Percentiles rank a stretch among this genome's conserved stretches.
Evolutionary conservation across 2,888 invertebrate genomes (phyloP).

Genomic region (Aphrophora alni): DNA sequence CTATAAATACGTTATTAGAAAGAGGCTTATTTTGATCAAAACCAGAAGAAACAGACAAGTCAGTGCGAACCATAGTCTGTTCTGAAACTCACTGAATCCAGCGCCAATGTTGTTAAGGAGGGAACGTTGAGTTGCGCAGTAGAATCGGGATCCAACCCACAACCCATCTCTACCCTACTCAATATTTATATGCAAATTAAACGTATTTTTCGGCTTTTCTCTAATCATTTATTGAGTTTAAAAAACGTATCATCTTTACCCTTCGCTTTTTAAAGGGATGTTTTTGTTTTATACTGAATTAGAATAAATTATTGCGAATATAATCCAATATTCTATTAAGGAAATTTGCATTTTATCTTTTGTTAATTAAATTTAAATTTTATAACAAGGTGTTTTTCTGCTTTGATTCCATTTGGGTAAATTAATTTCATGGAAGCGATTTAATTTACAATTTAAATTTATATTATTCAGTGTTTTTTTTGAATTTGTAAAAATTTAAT

Average conservation of each 20-base stretch:
- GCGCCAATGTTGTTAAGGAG: too few relatives aligned
- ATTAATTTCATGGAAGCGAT: background rate
- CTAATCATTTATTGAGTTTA: background rate
- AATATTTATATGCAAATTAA: background rate
- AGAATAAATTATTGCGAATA: background rate
- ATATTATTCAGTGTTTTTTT: too few relatives aligned
- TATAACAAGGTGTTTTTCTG: slow-evolving; percentile 2
- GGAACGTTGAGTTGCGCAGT: too few relatives aligned
- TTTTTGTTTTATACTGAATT: background rate
- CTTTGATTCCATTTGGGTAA: background rate
- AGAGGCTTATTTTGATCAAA: too few relatives aligned
- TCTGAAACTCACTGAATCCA: too few relatives aligned
- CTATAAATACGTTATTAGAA: too few relatives aligned
- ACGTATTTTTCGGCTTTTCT: background rate
- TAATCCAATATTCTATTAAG: background rate
- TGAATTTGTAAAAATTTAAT: too few relatives aligned
- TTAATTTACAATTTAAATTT: too few relatives aligned
- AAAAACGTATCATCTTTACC: slow-evolving; percentile 6
- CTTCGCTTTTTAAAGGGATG: background rate
- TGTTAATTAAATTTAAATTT: background rate
- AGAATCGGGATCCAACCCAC: background rate
- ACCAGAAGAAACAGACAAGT: too few relatives aligned
- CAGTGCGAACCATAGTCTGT: too few relatives aligned
- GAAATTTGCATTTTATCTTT: background rate
- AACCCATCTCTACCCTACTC: background rate